phyloP scores from a whole-genome alignment of 1,140 invertebrate species.

The Apolygus lucorum region DNA sequence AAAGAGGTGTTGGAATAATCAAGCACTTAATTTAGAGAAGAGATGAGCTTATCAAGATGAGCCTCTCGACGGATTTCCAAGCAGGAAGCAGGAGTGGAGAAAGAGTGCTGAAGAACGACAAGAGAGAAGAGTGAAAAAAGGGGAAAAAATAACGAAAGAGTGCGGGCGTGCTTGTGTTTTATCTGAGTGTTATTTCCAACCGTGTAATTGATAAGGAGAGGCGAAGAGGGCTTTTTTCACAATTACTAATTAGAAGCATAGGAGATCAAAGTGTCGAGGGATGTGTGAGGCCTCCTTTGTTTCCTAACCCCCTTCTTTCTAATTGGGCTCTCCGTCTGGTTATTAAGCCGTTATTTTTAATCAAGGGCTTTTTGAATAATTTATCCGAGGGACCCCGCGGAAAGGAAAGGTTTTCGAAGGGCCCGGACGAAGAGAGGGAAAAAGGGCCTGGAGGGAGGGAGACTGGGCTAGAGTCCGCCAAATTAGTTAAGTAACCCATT shows the following conservation, averaged over 20 bases:
- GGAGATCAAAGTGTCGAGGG: slow-evolving; percentile 20
- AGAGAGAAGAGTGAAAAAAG: background rate
- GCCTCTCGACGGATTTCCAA: background rate
- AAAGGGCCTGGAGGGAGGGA: background rate
- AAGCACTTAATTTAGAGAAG: background rate
- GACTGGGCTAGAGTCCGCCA: background rate
- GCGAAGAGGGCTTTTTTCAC: slow-evolving; percentile 9
- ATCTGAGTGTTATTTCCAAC: slow-evolving; percentile 16
- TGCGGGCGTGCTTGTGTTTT: slow-evolving; percentile 11
- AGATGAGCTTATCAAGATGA: slow-evolving; percentile 6
- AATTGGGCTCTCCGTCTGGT: slow-evolving; percentile 19
- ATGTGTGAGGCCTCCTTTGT: slow-evolving; percentile 13
- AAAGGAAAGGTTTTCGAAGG: background rate
- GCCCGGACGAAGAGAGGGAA: background rate
- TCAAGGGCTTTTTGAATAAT: slow-evolving; percentile 20
- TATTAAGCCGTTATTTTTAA: slow-evolving; percentile 24
- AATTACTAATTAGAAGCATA: slow-evolving; percentile 15
- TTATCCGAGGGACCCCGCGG: background rate
- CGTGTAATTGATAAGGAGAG: slow-evolving; percentile 16
- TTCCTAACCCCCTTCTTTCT: slow-evolving; percentile 16
- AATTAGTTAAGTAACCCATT: slow-evolving; percentile 24
- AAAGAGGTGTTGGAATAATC: slow-evolving; percentile 1
- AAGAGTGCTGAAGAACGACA: background rate
- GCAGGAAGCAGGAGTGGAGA: background rate
- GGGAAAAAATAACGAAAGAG: background rate